Evolutionary conservation across 2,888 invertebrate genomes (phyloP).

Genomic region (Tetanocera ferruginea): DNA sequence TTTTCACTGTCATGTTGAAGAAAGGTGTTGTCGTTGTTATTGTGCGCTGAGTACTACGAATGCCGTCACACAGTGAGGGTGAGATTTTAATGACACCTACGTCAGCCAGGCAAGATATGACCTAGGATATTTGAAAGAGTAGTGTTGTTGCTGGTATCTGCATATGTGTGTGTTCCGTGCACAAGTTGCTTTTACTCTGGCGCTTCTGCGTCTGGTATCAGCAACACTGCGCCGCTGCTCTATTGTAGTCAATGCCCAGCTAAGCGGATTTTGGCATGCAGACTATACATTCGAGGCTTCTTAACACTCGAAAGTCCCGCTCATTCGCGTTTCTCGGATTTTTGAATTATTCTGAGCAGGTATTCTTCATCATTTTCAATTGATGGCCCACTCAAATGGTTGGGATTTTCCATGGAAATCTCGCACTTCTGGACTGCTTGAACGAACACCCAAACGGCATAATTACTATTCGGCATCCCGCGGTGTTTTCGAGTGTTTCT

Average conservation of each 20-base stretch:
- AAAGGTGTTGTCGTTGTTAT: neutral
- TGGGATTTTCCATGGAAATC: slow-evolving; percentile 33
- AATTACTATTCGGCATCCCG: slow-evolving; percentile 27
- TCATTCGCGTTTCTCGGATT: slow-evolving; percentile 13
- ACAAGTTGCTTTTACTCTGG: slow-evolving; percentile 16
- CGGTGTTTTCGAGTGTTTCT: slow-evolving; percentile 18
- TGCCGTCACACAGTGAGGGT: no score
- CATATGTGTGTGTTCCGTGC: neutral
- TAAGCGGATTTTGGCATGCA: neutral
- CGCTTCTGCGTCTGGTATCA: slow-evolving; percentile 22
- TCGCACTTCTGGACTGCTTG: slow-evolving; percentile 17
- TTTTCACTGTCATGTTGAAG: neutral
- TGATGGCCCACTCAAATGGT: slow-evolving; percentile 7
- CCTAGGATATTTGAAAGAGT: neutral
- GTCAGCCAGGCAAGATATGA: neutral
- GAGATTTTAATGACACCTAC: neutral
- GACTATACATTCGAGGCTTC: neutral
- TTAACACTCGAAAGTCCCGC: neutral
- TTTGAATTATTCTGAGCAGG: neutral
- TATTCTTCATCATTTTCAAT: neutral
- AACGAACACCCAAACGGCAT: slow-evolving; percentile 10
- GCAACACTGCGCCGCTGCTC: neutral
- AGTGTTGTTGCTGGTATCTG: neutral
- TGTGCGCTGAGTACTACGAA: neutral
- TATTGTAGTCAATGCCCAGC: neutral